Conservation (phyloP, 2,888 invertebrate genomes). For the Chironomus tentans region DNA sequence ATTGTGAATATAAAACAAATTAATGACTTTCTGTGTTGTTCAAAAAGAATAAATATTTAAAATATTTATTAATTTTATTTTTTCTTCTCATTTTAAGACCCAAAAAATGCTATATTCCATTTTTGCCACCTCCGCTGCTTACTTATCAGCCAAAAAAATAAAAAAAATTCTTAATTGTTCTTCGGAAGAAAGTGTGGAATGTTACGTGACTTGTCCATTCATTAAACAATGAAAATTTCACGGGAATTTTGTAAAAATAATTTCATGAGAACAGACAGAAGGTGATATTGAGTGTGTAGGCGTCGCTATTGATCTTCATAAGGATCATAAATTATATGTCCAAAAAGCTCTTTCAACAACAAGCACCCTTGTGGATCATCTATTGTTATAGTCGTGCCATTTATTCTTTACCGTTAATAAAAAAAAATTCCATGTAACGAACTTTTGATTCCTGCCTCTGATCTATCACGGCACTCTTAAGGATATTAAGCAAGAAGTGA, state of each 20-base stretch:
- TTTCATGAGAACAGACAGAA: neutral
- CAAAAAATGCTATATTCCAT: neutral
- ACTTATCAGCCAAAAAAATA: neutral
- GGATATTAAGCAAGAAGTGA: too few species aligned
- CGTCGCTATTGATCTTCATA: neutral
- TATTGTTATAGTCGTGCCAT: neutral
- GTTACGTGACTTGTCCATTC: neutral
- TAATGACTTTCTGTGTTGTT: neutral
- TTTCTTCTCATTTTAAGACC: neutral
- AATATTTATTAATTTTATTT: neutral
- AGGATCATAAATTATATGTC: neutral
- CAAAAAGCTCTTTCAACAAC: neutral
- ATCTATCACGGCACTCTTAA: neutral
- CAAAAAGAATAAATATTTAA: constrained; percentile 15
- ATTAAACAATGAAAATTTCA: neutral
- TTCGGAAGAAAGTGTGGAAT: neutral
- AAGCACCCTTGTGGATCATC: neutral
- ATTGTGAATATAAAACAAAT: constrained; percentile 21
- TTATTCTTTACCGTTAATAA: too few species aligned
- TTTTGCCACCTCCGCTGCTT: neutral
- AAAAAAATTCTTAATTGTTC: neutral
- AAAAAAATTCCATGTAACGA: neutral
- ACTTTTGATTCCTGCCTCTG: neutral
- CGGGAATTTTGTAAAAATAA: neutral
- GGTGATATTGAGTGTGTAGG: neutral